These are phyloP conservation scores for Harpagifer antarcticus DNA, from an alignment of 2,797 vertebrate genomes.

Conservation along the genomic window DNA sequence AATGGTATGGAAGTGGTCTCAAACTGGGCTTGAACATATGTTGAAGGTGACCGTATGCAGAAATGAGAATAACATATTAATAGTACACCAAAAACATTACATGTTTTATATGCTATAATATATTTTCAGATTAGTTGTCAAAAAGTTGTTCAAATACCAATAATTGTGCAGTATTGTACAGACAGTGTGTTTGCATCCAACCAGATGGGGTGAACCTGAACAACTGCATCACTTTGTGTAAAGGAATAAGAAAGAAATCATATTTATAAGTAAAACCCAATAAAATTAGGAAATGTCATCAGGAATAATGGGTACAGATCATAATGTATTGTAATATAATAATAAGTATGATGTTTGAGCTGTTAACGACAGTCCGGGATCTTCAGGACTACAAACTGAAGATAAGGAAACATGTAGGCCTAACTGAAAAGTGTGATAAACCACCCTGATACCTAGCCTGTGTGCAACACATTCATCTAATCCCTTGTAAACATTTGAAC, in stretches of 20 bases:
- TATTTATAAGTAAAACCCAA: background rate
- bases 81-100: background rate
- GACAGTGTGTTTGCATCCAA: no score
- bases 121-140: no score
- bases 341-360: background rate
- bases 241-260: background rate
- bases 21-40: constrained; percentile 6
- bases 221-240: background rate
- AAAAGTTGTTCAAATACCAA: no score
- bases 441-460: background rate
- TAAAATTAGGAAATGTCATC: background rate
- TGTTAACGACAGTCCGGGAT: background rate
- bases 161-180: no score
- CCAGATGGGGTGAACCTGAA: background rate
- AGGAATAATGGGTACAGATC: background rate
- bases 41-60: background rate
- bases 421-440: background rate
- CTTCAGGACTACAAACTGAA: background rate
- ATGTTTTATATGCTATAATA: background rate
- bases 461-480: background rate
- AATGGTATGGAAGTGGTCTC: background rate
- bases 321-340: no score
- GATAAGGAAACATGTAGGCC: background rate
- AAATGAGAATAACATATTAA: background rate
- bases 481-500: background rate